Evolutionary conservation across 2,113 vertebrate genomes (phyloP).

Genomic region (Psophia crepitans): DNA sequence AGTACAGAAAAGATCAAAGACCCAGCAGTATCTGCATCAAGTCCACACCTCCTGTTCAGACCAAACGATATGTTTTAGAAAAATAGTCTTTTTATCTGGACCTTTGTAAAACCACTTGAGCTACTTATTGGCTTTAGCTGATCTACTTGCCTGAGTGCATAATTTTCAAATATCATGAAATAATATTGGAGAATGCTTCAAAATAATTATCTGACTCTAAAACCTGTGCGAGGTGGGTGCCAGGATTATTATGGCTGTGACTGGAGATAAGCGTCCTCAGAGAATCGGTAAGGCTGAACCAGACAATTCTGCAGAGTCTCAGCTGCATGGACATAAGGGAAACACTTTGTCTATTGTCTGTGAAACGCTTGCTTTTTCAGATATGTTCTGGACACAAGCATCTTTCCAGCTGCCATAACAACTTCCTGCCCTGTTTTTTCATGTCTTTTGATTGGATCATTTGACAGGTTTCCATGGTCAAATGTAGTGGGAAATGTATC

Average conservation of each 20-base stretch:
- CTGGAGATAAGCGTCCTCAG: conserved; percentile 28
- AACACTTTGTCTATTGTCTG: conserved; percentile 36
- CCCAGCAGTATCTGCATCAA: neutral
- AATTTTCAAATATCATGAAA: neutral
- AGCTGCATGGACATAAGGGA: neutral
- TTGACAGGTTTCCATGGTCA: neutral
- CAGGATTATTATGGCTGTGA: conserved; percentile 12
- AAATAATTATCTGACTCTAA: conserved; percentile 4
- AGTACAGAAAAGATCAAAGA: neutral
- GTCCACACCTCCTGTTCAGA: neutral
- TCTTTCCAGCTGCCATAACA: conserved; percentile 18
- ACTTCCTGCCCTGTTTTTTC: neutral
- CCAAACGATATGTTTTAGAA: neutral
- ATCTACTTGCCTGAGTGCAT: neutral
- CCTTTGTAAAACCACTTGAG: neutral
- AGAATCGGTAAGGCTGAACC: neutral
- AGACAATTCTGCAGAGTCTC: neutral
- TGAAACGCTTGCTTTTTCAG: conserved; percentile 21
- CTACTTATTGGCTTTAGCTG: neutral
- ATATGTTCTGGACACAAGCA: neutral
- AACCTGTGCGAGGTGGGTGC: neutral
- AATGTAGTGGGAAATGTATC: neutral
- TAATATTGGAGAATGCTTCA: neutral
- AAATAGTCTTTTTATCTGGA: neutral
- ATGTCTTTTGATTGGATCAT: neutral